Evolutionary conservation across 2,113 vertebrate species (phyloP), one percentile per base, ranked within the genome.

Genomic region (Cygnus buccinator): DNA sequence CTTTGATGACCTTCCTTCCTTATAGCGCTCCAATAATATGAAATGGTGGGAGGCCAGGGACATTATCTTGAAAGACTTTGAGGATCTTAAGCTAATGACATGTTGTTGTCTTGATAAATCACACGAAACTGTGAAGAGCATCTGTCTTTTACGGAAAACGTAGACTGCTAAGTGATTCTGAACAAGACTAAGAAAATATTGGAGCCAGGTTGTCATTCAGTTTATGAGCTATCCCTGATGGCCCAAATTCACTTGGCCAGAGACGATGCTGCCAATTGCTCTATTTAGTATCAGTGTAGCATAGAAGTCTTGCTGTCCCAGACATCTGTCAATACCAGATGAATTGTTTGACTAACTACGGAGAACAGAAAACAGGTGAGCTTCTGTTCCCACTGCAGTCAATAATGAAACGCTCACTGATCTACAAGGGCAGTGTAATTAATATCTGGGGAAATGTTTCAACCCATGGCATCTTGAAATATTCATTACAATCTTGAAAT

Each of bases 241-340:
- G 84, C 67, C 74, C 75, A 87, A 93, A 91, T 91, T 87, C 80
- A 76, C 59, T 91, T 95, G 94, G 84, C 84, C 50, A 85, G 74
- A 75, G 33, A 93, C 31, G 66, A 13, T 39, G 55, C 54, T 95
- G 87, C 71, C 95, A 93, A 54, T 70, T 80, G 63, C 89, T 73
- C 55, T 85, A 80, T 94, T 96, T 95, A 94, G 89, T 71, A 93
- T 94, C 81, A 93, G 74, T 70, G 62, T 77, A 94, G 59, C n/a
- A 80, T 62, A 52, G 37, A 84, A 87, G 66, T 94, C 87, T 82
- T 87, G 87, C 74, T 92, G 75, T 89, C 81, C 44, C 75, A 94
- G 89, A 58, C 80, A 88, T 83, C 84, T 95, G 75, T 41, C 94
- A 93, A 93, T 95, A 92, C 31, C n/a, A 90, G 72, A 94, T 57